These are phyloP conservation scores for Enteromius fasciolatus DNA, from an alignment of 2,797 vertebrate genomes.

Conservation along the genomic window DNA sequence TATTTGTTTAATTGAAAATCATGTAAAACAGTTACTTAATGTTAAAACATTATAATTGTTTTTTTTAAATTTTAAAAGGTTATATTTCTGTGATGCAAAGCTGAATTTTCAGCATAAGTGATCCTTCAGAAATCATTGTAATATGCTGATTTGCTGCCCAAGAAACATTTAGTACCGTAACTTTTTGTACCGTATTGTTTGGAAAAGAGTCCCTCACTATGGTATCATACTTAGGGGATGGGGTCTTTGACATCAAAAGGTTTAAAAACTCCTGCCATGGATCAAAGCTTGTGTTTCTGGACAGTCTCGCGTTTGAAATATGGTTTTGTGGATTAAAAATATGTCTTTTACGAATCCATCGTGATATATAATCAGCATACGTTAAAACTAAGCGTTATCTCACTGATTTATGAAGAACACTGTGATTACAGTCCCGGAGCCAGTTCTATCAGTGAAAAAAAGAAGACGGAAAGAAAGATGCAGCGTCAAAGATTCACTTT, in stretches of 20 bases:
- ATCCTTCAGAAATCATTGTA: background rate
- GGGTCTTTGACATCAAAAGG: background rate
- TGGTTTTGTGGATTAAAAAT: slow-evolving; percentile 1
- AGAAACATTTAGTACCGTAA: background rate
- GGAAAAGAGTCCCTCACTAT: background rate
- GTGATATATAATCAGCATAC: background rate
- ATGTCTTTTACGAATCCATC: background rate
- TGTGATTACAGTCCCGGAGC: background rate
- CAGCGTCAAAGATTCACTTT: background rate
- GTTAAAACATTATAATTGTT: background rate
- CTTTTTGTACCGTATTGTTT: background rate
- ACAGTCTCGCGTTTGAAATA: background rate
- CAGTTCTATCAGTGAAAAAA: background rate
- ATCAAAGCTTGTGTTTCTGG: background rate
- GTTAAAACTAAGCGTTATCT: background rate
- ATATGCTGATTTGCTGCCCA: background rate
- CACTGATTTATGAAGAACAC: background rate
- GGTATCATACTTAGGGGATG: background rate
- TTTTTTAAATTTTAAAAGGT: background rate
- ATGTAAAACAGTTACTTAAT: background rate
- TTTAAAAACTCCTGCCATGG: background rate
- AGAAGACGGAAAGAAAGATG: background rate
- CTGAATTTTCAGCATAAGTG: background rate
- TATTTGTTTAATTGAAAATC: background rate
- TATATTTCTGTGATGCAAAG: background rate